These are phyloP conservation scores for Calidris pygmaea DNA, from an alignment of 2,113 vertebrate genomes.

Conservation along the genomic window DNA sequence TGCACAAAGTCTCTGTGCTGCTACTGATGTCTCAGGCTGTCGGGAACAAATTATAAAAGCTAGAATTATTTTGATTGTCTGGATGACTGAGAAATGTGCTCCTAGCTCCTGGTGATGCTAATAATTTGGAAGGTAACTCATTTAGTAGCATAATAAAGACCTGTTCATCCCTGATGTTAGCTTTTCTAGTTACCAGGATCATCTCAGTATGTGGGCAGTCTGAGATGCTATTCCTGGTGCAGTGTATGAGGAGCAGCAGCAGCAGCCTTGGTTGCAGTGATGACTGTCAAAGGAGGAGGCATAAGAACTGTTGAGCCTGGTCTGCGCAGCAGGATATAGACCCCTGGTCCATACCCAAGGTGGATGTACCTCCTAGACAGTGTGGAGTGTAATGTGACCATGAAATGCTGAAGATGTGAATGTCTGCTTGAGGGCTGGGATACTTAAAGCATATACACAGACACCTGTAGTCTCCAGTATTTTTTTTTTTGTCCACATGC, in stretches of 20 bases:
- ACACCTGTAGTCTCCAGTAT: not conserved
- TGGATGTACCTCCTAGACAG: not conserved
- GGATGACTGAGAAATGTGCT: constrained; percentile 6
- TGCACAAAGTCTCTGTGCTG: not conserved
- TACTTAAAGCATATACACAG: not conserved
- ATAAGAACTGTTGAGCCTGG: not conserved
- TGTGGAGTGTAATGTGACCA: not conserved
- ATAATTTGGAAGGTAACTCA: not conserved
- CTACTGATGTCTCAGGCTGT: constrained; percentile 23
- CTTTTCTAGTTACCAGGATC: constrained; percentile 25
- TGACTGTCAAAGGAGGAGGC: constrained; percentile 15
- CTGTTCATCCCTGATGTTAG: not conserved
- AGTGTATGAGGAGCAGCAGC: constrained; percentile 12
- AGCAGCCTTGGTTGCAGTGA: not conserved
- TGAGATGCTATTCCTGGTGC: constrained; percentile 53
- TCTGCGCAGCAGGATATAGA: not conserved
- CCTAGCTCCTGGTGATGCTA: not conserved
- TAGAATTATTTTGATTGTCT: constrained; percentile 37
- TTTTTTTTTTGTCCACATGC: not conserved
- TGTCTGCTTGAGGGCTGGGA: not conserved
- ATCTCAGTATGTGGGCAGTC: constrained; percentile 32
- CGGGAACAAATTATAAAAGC: constrained; percentile 36
- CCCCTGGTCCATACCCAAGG: not conserved
- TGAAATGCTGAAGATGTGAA: not conserved
- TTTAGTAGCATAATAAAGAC: not conserved